Conservation (phyloP, 2,888 invertebrate genomes). For the Polylopha cassiicola region DNA sequence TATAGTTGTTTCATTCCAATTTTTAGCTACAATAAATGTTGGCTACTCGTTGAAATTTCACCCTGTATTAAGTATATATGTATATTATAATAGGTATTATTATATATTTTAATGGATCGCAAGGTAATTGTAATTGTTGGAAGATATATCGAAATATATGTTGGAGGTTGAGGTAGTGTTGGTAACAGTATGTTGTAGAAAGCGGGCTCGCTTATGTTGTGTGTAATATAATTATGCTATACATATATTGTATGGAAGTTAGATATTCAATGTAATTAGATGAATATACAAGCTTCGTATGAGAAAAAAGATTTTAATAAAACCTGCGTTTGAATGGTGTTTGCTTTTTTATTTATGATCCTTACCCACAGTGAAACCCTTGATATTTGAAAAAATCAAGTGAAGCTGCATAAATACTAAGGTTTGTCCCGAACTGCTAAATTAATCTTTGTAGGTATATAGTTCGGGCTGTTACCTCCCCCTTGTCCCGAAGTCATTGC, state of each 20-base stretch:
- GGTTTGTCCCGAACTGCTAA: no score
- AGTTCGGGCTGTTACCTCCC: no score
- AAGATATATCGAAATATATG: slow-evolving; percentile 15
- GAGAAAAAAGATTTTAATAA: slow-evolving; percentile 71
- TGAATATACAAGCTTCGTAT: slow-evolving; percentile 74
- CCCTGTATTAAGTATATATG: no score
- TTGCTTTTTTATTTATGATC: slow-evolving; percentile 25
- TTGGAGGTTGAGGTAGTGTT: slow-evolving; percentile 11
- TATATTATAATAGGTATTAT: slow-evolving; percentile 4
- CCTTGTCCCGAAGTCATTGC: no score
- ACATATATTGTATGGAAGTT: slow-evolving; percentile 55
- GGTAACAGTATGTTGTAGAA: slow-evolving; percentile 5
- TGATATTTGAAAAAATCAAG: no score
- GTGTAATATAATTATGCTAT: slow-evolving; percentile 29
- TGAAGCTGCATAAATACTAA: no score
- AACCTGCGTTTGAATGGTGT: slow-evolving; percentile 60
- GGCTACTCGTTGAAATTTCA: no score
- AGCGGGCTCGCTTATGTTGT: slow-evolving; percentile 13
- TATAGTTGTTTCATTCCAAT: no score
- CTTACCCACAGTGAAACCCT: background rate
- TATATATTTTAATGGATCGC: slow-evolving; percentile 10
- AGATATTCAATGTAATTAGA: slow-evolving; percentile 71
- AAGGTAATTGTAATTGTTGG: slow-evolving; percentile 7
- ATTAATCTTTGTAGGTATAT: no score
- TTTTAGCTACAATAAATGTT: no score